Conservation (phyloP, 2,888 invertebrate genomes). For the Athrips mouffetella region DNA sequence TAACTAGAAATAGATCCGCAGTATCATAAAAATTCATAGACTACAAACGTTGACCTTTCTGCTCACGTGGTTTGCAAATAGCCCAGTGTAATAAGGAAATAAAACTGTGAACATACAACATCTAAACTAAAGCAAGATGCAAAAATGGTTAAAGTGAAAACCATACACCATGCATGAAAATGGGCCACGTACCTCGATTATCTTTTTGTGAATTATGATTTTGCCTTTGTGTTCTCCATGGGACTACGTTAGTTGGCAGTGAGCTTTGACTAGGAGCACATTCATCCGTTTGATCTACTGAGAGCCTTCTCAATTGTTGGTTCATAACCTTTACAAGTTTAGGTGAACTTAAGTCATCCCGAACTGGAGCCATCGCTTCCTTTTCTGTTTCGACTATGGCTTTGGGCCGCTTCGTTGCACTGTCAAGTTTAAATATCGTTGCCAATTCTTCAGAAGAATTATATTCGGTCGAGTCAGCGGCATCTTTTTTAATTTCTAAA, state of each 20-base stretch:
- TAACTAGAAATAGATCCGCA: conserved; percentile 2
- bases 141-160: conserved; percentile 66
- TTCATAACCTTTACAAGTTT: conserved; percentile 68
- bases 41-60: not conserved
- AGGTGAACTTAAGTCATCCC: conserved; percentile 66
- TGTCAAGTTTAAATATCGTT: conserved; percentile 77
- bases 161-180: conserved; percentile 69
- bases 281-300: conserved; percentile 59
- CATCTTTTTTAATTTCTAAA: conserved; percentile 59
- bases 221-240: conserved; percentile 72
- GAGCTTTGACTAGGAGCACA: conserved; percentile 66
- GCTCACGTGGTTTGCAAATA: not conserved
- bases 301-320: conserved; percentile 66
- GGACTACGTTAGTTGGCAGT: conserved; percentile 67
- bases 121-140: conserved; percentile 49
- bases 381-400: conserved; percentile 34
- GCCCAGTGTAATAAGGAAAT: not conserved
- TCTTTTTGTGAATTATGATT: conserved; percentile 68
- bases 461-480: conserved; percentile 76
- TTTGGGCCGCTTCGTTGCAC: conserved; percentile 35
- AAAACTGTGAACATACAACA: conserved; percentile 17
- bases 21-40: not conserved
- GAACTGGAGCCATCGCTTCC: conserved; percentile 40
- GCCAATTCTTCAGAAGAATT: conserved; percentile 82
- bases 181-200: conserved; percentile 70